These are phyloP conservation scores for Lamellibrachia columna DNA, from an alignment of 2,888 invertebrate species.

Conservation along the genomic window DNA sequence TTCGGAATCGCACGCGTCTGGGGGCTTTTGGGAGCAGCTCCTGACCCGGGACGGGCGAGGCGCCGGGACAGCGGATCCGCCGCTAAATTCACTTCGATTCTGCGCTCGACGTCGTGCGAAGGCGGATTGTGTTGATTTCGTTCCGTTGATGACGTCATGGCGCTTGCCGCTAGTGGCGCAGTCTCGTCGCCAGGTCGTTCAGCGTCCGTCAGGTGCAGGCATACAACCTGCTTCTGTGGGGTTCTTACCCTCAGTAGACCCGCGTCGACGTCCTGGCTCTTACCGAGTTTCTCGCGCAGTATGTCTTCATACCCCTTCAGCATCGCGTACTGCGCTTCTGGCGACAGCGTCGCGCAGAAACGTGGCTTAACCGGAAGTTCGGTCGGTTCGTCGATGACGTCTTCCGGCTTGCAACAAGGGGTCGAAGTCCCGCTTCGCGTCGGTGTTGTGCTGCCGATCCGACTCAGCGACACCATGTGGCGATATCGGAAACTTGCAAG, in stretches of 20 bases:
- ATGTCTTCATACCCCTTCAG: constrained; percentile 62
- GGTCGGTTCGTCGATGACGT: not conserved
- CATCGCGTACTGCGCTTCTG: constrained; percentile 61
- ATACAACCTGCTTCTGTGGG: constrained; percentile 26
- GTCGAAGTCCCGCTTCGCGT: not conserved
- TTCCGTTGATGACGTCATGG: not conserved
- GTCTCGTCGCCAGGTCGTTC: not conserved
- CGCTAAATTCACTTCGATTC: not conserved
- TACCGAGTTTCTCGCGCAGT: constrained; percentile 37
- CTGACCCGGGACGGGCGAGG: not conserved
- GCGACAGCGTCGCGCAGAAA: constrained; percentile 57
- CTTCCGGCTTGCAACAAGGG: not conserved
- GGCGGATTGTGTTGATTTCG: not conserved
- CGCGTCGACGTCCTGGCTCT: not conserved
- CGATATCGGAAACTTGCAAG: not conserved
- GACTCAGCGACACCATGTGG: not conserved
- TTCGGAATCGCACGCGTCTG: constrained; percentile 35
- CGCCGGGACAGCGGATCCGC: not conserved
- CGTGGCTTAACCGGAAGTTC: constrained; percentile 2
- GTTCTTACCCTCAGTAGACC: constrained; percentile 25
- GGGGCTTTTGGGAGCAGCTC: not conserved
- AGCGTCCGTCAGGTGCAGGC: constrained; percentile 21
- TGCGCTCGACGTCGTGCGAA: not conserved
- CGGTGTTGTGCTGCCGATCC: not conserved
- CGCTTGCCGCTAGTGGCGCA: not conserved